Evolutionary conservation across 2,113 vertebrate genomes (phyloP).

Genomic region (Grallaria varia): DNA sequence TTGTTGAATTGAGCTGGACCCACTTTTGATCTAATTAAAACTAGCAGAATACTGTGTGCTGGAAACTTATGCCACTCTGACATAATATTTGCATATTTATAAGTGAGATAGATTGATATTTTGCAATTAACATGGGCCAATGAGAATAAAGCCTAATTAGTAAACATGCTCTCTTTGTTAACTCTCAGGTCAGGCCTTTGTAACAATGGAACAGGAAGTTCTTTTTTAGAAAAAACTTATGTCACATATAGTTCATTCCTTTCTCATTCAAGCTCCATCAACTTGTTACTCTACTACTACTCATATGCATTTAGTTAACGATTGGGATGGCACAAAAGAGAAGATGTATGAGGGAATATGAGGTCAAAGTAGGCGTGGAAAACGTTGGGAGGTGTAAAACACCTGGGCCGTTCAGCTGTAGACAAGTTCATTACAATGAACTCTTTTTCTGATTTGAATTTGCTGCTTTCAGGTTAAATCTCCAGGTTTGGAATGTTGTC

Average conservation of each 20-base stretch:
- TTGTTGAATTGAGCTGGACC: conserved; percentile 72
- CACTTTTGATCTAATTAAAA: conserved; percentile 80
- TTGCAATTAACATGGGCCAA: conserved; percentile 78
- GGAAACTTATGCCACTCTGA: conserved; percentile 71
- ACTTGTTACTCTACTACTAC: neutral
- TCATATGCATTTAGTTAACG: neutral
- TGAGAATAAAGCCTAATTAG: conserved; percentile 79
- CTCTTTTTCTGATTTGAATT: neutral
- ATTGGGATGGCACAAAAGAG: neutral
- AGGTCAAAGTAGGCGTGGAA: neutral
- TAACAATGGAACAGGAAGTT: conserved; percentile 64
- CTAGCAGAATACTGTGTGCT: conserved; percentile 60
- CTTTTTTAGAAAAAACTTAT: conserved; percentile 11
- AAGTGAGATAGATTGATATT: conserved; percentile 77
- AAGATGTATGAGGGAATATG: neutral
- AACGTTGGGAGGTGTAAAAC: neutral
- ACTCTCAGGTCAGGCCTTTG: conserved; percentile 75
- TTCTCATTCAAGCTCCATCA: conserved; percentile 16
- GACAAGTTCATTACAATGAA: neutral
- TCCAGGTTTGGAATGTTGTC: neutral
- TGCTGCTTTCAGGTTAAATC: neutral
- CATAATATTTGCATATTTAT: conserved; percentile 79
- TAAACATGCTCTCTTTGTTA: conserved; percentile 80
- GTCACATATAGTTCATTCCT: conserved; percentile 9
- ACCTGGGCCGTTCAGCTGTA: neutral